These are phyloP conservation scores for Idaea straminata DNA, from an alignment of 2,888 invertebrate genomes.

Conservation along the genomic window DNA sequence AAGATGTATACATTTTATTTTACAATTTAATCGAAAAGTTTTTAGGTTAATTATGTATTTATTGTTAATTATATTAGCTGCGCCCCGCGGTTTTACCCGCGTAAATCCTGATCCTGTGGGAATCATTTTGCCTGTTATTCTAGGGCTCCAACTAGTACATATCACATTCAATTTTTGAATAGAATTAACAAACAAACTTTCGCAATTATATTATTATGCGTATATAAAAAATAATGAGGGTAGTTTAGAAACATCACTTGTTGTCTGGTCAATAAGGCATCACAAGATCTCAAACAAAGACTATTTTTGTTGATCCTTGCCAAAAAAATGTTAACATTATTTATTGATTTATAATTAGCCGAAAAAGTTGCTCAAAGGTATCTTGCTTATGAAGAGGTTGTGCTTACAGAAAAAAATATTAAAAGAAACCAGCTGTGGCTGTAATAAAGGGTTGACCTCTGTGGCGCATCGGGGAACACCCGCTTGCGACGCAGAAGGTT, in stretches of 20 bases:
- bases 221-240: not conserved
- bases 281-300: constrained; percentile 72
- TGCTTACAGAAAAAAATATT: no score
- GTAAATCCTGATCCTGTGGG: not conserved
- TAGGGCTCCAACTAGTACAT: not conserved
- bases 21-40: not conserved
- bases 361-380: constrained; percentile 42
- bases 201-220: not conserved
- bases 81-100: no score
- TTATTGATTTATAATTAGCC: constrained; percentile 2
- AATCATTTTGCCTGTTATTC: not conserved
- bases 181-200: not conserved
- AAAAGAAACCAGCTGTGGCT: no score
- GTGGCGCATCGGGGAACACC: no score
- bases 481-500: no score
- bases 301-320: constrained; percentile 66
- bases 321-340: constrained; percentile 54
- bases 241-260: constrained; percentile 48
- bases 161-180: no score
- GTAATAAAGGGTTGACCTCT: no score
- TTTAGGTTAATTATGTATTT: not conserved
- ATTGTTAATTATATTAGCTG: no score
- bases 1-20: not conserved
- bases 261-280: constrained; percentile 63
- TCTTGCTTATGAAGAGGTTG: constrained; percentile 48